Base-by-base conservation (phyloP, 2,113 vertebrate species). In the Acinonyx jubatus region DNA sequence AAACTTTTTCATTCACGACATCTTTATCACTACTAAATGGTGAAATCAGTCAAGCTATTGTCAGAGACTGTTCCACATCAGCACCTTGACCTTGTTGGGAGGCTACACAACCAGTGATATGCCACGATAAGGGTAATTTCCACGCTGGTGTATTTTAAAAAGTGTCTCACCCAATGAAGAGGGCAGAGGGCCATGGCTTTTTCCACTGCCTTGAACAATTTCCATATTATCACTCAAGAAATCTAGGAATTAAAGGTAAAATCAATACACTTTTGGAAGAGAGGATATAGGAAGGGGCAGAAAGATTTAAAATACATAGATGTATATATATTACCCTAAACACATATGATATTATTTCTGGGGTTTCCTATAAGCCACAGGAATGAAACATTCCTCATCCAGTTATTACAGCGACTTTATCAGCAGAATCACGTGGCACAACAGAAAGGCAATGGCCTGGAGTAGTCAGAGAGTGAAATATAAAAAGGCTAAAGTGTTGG, bases 401-500 rank as follows among this genome's bases (percentile, higher is more conserved):
- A 74, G 4, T 81, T 88, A 91, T 82, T 48, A 89, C 63, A 66
- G 94, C 94, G 85, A 90, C 96, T 93, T 94, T n/a, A 73, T 88
- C 79, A 95, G 90, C 89, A 88, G 94, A 95, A 91, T 91, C 73
- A 33, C 1, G 7, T 87, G 94, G 94, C 81, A 55, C 78, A 95
- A 94, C 66, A 91, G 81, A 97, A 97, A 96, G 76, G 78, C 94
- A 88, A 89, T 83, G 90, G 90, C 92, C 92, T 38, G 27, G 94
- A 97, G 68, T 89, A 89, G 90, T 86, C 94, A 84, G 95, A 96
- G 97, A 48, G 81, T 97, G 97, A 98, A 98, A 98, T 98, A 98
- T 97, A 99, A 99, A 98, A 99, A 98, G 98, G 96, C 96, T 98
- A 98, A 98, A 98, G 97, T 98, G 97, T 98, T 98, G 61, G 5